Evolutionary conservation across 2,113 vertebrate genomes (phyloP).

Genomic region (Chaetura pelagica): DNA sequence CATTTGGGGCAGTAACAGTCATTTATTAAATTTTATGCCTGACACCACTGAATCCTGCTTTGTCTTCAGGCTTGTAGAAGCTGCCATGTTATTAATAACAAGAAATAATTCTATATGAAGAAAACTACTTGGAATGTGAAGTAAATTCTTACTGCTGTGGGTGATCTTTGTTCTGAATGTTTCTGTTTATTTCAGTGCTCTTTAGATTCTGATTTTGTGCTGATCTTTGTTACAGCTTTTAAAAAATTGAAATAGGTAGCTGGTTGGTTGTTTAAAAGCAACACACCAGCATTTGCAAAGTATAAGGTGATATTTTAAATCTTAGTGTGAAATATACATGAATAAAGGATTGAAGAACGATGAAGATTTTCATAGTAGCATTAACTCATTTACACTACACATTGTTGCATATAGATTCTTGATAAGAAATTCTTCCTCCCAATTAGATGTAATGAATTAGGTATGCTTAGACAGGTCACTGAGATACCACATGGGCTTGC

Average conservation of each 20-base stretch:
- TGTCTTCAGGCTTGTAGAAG: not conserved
- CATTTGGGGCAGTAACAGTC: not conserved
- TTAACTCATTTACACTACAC: not conserved
- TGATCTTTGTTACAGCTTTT: not conserved
- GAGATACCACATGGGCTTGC: not conserved
- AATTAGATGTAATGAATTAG: not conserved
- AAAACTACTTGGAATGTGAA: constrained; percentile 3
- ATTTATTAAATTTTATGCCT: not conserved
- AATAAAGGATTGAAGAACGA: not conserved
- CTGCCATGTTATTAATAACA: not conserved
- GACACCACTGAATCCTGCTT: not conserved
- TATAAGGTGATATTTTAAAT: not conserved
- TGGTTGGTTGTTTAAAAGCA: not conserved
- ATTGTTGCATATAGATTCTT: not conserved
- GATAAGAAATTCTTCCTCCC: not conserved
- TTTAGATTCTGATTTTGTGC: not conserved
- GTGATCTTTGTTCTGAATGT: not conserved
- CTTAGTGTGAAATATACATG: not conserved
- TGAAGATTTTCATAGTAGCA: not conserved
- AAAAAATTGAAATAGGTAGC: not conserved
- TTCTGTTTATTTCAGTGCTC: not conserved
- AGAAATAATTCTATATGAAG: not conserved
- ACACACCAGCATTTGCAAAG: not conserved
- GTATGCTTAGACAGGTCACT: not conserved
- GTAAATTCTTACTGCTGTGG: not conserved